Evolutionary conservation across 2,888 invertebrate genomes (phyloP).

Genomic region (Pyrochroa serraticornis): DNA sequence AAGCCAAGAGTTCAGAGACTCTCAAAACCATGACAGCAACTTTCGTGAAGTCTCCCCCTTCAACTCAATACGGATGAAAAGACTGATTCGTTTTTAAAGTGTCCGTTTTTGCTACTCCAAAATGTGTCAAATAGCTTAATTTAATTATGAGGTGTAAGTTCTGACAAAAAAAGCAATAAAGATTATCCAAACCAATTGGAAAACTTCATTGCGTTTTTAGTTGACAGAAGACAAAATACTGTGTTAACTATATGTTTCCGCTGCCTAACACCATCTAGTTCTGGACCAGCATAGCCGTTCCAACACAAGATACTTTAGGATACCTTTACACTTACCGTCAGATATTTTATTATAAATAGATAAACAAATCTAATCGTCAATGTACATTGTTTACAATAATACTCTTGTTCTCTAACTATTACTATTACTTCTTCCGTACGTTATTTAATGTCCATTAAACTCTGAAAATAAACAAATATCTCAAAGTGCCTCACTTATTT

Average conservation of each 20-base stretch:
- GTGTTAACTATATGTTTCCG: constrained; percentile 4
- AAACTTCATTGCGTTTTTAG: constrained; percentile 14
- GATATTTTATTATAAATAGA: constrained; percentile 29
- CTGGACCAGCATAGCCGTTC: constrained; percentile 26
- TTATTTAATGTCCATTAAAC: constrained; percentile 40
- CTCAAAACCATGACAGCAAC: too few species aligned
- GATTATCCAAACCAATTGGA: constrained; percentile 29
- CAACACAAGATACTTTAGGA: constrained; percentile 21
- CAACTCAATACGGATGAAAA: constrained; percentile 29
- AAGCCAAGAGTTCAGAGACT: constrained; percentile 12
- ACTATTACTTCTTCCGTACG: constrained; percentile 34
- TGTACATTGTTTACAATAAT: constrained; percentile 27
- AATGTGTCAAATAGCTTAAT: constrained; percentile 44
- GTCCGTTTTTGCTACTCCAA: constrained; percentile 32
- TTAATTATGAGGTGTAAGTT: constrained; percentile 29
- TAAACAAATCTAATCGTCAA: constrained; percentile 35
- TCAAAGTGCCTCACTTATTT: constrained; percentile 11
- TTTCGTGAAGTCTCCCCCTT: constrained; percentile 1
- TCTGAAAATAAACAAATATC: constrained; percentile 32
- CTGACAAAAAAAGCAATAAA: constrained; percentile 30
- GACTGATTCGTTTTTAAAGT: constrained; percentile 33
- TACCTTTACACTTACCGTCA: constrained; percentile 15
- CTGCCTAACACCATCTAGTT: constrained; percentile 14
- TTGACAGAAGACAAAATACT: constrained; percentile 11
- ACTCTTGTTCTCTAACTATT: constrained; percentile 26